Conservation (phyloP, 2,888 invertebrate genomes). For the Phyto melanocephala region DNA sequence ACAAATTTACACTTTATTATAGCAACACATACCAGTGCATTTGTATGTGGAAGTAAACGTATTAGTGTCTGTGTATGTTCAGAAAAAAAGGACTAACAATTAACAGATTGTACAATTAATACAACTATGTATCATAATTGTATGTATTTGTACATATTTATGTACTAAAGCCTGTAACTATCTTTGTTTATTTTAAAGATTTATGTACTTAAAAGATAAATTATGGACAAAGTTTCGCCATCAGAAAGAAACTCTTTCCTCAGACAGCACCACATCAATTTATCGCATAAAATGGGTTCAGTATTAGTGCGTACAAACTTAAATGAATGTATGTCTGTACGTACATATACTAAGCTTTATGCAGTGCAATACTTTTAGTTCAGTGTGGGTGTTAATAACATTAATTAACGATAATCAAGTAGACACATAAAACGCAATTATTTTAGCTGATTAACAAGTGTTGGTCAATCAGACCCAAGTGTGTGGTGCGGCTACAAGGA, state of each 20-base stretch:
- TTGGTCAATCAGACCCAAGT: conserved; percentile 46
- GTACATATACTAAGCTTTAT: background rate
- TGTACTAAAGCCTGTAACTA: background rate
- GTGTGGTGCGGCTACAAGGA: conserved; percentile 1
- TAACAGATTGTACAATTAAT: conserved; percentile 46
- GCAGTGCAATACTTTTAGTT: background rate
- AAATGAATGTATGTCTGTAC: background rate
- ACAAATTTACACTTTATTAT: conserved; percentile 39
- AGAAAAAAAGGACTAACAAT: background rate
- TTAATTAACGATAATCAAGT: conserved; percentile 63
- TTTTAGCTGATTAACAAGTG: conserved; percentile 62
- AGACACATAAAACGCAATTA: conserved; percentile 58
- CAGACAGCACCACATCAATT: background rate
- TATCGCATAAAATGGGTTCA: background rate
- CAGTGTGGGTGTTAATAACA: conserved; percentile 54
- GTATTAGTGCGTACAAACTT: background rate
- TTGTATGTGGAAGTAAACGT: background rate
- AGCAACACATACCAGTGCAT: background rate
- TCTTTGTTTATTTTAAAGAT: conserved; percentile 34
- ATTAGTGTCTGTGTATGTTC: background rate
- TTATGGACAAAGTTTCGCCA: conserved; percentile 31
- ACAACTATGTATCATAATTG: conserved; percentile 8
- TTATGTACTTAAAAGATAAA: conserved; percentile 37
- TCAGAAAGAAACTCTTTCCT: conserved; percentile 6
- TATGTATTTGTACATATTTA: background rate